phyloP scores from a whole-genome alignment of 1,140 invertebrate species.

The Brachionus koreanus region DNA sequence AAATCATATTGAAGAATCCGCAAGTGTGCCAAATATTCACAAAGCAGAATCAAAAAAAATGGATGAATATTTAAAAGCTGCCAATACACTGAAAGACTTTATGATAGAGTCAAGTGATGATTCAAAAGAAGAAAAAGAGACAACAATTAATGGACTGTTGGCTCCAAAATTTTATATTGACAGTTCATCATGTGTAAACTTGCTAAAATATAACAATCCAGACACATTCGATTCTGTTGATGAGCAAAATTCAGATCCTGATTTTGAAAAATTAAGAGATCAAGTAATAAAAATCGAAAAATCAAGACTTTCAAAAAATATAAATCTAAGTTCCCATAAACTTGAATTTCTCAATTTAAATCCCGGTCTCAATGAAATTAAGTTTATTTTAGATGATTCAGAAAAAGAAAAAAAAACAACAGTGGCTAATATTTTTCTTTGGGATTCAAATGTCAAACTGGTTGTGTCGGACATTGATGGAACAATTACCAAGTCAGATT shows the following conservation, averaged over 20 bases:
- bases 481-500: slow-evolving; percentile 98
- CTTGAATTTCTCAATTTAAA: background rate
- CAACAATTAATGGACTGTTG: background rate
- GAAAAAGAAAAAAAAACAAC: background rate
- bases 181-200: background rate
- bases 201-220: background rate
- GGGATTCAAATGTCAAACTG: slow-evolving; percentile 91
- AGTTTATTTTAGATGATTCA: background rate
- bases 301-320: slow-evolving; percentile 1
- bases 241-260: background rate
- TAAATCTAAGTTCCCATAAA: background rate
- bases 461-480: slow-evolving; percentile 99
- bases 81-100: slow-evolving; percentile 6
- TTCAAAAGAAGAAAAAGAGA: background rate
- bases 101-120: background rate
- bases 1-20: background rate
- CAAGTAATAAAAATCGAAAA: background rate
- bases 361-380: background rate
- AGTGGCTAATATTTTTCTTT: slow-evolving; percentile 78
- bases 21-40: background rate
- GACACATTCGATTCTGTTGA: background rate
- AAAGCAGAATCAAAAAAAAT: background rate
- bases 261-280: background rate
- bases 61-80: slow-evolving; percentile 20
- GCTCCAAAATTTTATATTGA: slow-evolving; percentile 22